These are phyloP conservation scores for Peromyscus nudipes DNA, from an alignment of 2,797 vertebrate species.

Conservation along the genomic window DNA sequence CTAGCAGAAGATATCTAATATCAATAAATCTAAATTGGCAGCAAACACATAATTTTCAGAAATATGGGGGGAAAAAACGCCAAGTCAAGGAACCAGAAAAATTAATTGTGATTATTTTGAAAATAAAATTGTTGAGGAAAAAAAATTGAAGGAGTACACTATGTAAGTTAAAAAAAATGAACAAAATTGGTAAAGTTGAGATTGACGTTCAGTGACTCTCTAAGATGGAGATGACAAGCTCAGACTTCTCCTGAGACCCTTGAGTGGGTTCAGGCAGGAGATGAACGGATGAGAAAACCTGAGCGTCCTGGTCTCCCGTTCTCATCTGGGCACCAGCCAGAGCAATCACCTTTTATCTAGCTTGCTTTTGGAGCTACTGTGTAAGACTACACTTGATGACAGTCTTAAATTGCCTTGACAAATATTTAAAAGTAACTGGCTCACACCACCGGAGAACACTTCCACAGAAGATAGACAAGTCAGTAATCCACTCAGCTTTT, in stretches of 20 bases:
- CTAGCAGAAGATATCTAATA: neutral
- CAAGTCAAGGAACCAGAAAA: constrained; percentile 14
- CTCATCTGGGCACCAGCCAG: neutral
- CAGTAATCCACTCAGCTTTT: constrained; percentile 16
- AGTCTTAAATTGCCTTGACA: neutral
- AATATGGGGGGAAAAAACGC: neutral
- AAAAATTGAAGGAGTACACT: neutral
- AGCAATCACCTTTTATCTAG: neutral
- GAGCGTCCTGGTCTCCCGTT: neutral
- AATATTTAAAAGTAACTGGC: constrained; percentile 49
- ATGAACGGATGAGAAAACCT: neutral
- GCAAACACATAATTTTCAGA: neutral
- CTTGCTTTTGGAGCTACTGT: neutral
- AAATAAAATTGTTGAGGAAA: constrained; percentile 21
- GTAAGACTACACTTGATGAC: constrained; percentile 10
- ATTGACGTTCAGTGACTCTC: neutral
- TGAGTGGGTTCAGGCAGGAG: accelerated
- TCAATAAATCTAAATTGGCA: neutral
- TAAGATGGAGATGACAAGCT: neutral
- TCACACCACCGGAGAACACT: neutral
- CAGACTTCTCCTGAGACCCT: neutral
- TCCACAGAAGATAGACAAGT: constrained; percentile 41
- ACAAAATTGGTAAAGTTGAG: neutral
- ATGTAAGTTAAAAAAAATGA: neutral
- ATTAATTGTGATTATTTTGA: constrained; percentile 49